These are phyloP conservation scores for Melanaphis sacchari DNA, from an alignment of 1,140 invertebrate genomes.

Conservation along the genomic window DNA sequence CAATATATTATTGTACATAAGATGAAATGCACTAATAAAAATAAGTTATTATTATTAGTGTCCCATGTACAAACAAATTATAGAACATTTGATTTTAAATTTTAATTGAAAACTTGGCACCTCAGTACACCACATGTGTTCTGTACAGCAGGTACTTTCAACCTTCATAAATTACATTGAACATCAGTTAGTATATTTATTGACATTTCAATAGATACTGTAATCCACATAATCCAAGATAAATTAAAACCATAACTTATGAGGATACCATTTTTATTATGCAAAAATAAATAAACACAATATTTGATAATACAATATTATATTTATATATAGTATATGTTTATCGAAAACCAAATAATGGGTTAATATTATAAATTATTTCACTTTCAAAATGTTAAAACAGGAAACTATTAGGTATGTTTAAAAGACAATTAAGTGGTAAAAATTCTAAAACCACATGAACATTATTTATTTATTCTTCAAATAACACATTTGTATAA, in stretches of 20 bases:
- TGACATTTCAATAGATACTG: background rate
- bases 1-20: too few species aligned
- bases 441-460: background rate
- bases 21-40: too few species aligned
- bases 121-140: background rate
- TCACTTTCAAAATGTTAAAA: background rate
- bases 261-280: constrained; percentile 23
- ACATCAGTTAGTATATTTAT: background rate
- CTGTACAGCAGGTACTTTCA: background rate
- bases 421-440: background rate
- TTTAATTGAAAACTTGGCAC: background rate
- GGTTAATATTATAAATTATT: background rate
- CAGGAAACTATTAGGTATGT: background rate
- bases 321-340: background rate
- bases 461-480: background rate
- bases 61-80: too few species aligned
- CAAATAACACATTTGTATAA: background rate
- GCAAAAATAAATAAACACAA: constrained; percentile 39
- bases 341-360: background rate
- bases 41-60: too few species aligned
- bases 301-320: constrained; percentile 17
- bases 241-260: background rate
- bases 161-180: background rate
- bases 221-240: background rate
- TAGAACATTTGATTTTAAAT: background rate